Evolutionary conservation across 2,797 vertebrate species (phyloP).

Genomic region (Arctocebus calabarensis): DNA sequence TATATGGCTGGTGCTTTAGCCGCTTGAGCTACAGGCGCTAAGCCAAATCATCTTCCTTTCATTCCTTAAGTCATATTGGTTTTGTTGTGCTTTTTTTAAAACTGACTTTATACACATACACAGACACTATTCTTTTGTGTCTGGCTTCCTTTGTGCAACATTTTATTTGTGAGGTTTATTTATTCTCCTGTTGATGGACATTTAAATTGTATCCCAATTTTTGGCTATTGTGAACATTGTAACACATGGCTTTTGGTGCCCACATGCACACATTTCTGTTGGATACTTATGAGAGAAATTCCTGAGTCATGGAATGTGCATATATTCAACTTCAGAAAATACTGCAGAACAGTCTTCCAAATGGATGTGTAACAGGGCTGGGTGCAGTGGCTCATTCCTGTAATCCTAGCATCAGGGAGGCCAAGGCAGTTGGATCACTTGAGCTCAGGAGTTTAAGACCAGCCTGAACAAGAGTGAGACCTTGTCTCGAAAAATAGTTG

Average conservation of each 20-base stretch:
- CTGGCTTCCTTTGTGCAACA: no score
- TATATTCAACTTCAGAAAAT: conserved; percentile 8
- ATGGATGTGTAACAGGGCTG: background rate
- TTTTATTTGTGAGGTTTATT: no score
- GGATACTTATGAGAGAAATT: background rate
- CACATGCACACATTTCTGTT: background rate
- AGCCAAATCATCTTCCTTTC: background rate
- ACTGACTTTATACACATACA: background rate
- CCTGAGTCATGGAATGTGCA: background rate
- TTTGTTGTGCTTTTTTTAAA: background rate
- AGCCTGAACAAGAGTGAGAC: no score
- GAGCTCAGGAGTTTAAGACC: no score
- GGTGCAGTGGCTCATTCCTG: no score
- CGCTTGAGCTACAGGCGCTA: no score
- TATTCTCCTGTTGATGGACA: no score
- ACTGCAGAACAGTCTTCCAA: background rate
- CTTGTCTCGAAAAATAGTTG: no score
- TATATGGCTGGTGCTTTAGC: no score
- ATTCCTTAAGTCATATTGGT: background rate
- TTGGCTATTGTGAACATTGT: background rate
- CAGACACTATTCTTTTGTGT: background rate
- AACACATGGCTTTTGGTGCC: background rate
- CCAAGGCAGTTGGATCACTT: no score
- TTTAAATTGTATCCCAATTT: no score
- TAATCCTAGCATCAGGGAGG: no score